A percentile compares a stretch with the other conserved stretches of the same genome.
phyloP scores from a whole-genome alignment of 2,113 vertebrate species.

The Australoheros scitulus region DNA sequence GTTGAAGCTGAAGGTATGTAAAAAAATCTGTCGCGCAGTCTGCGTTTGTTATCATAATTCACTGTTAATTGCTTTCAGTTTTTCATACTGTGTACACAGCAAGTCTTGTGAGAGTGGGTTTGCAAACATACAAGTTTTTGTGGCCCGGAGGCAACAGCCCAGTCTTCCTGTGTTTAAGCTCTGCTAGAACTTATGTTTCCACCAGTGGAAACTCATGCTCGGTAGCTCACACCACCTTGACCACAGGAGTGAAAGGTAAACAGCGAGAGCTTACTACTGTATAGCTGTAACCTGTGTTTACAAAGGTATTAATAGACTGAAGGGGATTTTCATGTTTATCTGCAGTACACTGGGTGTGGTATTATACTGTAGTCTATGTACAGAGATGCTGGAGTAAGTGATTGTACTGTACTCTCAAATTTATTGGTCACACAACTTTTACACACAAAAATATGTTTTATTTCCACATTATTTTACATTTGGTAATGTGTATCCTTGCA shows the following conservation, averaged over 20 bases:
- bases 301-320: background rate
- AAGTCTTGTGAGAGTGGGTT: background rate
- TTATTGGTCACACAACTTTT: background rate
- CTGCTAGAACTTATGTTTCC: conserved; percentile 36
- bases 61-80: background rate
- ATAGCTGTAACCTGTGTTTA: background rate
- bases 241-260: conserved; percentile 25
- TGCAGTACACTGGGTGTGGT: background rate
- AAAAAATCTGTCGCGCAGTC: background rate
- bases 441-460: background rate
- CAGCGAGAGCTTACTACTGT: background rate
- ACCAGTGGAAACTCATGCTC: conserved; percentile 45
- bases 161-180: conserved; percentile 31
- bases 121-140: background rate
- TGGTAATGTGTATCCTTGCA: background rate
- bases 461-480: conserved; percentile 1
- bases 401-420: background rate
- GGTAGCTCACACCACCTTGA: conserved; percentile 10
- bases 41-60: background rate
- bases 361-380: background rate
- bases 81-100: background rate
- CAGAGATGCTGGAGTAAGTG: background rate
- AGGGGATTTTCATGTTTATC: background rate
- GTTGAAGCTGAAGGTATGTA: background rate
- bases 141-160: background rate